Percentiles rank a stretch among this genome's conserved stretches.
Conservation (phyloP, 2,888 invertebrate genomes). For the Pasiphila rectangulata region DNA sequence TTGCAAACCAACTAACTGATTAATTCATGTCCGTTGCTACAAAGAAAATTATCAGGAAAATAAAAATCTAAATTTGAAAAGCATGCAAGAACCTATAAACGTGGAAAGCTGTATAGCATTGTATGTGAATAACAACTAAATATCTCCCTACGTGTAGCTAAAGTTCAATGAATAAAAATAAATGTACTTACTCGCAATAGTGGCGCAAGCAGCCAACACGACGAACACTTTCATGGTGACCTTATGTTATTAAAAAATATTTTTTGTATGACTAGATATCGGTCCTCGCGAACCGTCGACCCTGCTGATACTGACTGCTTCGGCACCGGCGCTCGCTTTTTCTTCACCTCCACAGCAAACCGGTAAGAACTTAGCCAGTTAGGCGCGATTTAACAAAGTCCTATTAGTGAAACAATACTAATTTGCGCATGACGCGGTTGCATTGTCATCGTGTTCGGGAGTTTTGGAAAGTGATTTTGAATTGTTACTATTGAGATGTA, state of each 20-base stretch:
- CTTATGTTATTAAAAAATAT: slow-evolving; percentile 55
- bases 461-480: background rate
- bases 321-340: slow-evolving; percentile 70
- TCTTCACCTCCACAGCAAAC: slow-evolving; percentile 68
- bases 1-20: too few species aligned
- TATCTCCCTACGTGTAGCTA: background rate
- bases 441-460: slow-evolving; percentile 24
- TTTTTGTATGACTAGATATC: slow-evolving; percentile 72
- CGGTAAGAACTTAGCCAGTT: slow-evolving; percentile 57
- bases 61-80: background rate
- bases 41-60: background rate
- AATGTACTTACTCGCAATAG: slow-evolving; percentile 71
- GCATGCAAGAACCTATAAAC: background rate
- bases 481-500: background rate
- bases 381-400: slow-evolving; percentile 67
- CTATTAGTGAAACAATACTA: slow-evolving; percentile 62
- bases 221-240: slow-evolving; percentile 79
- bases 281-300: slow-evolving; percentile 71
- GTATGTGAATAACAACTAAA: too few species aligned
- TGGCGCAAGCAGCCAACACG: slow-evolving; percentile 68
- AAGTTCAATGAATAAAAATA: background rate
- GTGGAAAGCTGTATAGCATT: background rate
- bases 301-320: slow-evolving; percentile 71
- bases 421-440: slow-evolving; percentile 49
- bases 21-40: too few species aligned